Percentiles rank a stretch among this genome's conserved stretches.
Evolutionary conservation across 2,113 vertebrate species (phyloP).

Genomic region (Coptodon rendalli): DNA sequence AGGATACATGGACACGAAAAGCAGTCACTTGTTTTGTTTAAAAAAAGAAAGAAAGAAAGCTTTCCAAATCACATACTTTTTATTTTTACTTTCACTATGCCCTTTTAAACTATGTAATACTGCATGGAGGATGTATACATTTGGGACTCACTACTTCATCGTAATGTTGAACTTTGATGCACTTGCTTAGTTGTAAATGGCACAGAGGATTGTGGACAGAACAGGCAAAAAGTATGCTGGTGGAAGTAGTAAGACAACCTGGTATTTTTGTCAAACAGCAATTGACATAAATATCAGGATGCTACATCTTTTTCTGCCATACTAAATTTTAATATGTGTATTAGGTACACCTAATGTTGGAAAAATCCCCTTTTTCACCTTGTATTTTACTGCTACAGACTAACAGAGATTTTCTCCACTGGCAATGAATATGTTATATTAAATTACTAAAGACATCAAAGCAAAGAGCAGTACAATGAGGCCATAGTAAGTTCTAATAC

Average conservation of each 20-base stretch:
- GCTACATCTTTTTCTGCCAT: neutral
- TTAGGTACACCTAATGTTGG: neutral
- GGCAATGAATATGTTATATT: neutral
- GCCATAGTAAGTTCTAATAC: neutral
- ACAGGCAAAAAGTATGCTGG: neutral
- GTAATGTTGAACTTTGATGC: neutral
- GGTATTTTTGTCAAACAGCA: neutral
- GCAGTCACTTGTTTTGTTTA: neutral
- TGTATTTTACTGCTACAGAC: neutral
- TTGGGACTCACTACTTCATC: neutral
- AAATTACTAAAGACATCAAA: neutral
- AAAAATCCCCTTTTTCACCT: neutral
- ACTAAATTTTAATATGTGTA: neutral
- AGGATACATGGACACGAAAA: neutral
- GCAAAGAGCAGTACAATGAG: neutral
- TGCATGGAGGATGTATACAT: neutral
- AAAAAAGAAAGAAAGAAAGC: neutral
- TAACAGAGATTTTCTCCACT: neutral
- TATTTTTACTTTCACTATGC: neutral
- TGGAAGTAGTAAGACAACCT: neutral
- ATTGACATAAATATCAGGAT: neutral
- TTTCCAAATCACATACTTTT: neutral
- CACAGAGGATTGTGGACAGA: neutral
- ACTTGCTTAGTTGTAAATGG: neutral
- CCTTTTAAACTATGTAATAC: neutral